Evolutionary conservation across 2,797 vertebrate genomes (phyloP), one percentile per base, ranked within the genome.

Genomic region (Pampus argenteus): DNA sequence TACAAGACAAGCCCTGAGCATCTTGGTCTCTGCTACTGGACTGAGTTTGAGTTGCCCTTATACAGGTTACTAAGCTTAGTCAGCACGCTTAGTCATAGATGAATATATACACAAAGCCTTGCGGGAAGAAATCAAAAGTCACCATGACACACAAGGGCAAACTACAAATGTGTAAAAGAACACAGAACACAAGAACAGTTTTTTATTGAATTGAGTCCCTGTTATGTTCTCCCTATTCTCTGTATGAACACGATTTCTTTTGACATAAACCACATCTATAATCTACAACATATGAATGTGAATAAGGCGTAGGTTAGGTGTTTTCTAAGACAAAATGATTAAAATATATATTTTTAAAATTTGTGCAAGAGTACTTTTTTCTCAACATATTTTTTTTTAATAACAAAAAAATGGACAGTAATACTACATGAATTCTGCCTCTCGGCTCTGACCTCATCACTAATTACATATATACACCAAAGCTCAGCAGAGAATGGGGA

Each of bases 51-150:
- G 20, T 22, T 61, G 9, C 65, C 23, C 36, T 23, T 31, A 13
- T 36, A 9, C 36, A 26, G 10, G 14, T 25, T 47, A 20, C 3
- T 20, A 17, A 44, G 49, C 66, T 77, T 23, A 25, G 66, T 76
- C 54, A 65, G 69, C 74, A 75, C 13, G 66, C 23, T 9, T 44
- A 44, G 40, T 44, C 40, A 44, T 17, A 44, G 13, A 58, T 2
- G 18, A 9, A 5, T n/a, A 2, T 54, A 8, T 34, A 36, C 17
- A 49, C 18, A 4, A 52, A 56, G n/a, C 60, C 22, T 29, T 20
- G 34, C 48, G 26, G 42, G 25, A 6, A 6, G 26, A 51, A 58
- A 36, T 5, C 10, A 17, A 57, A 31, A 48, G 34, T 28, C 34
- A 54, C 3, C 23, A 62, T 23, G 36, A 48, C 59, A 51, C 54